A percentile compares a stretch with the other conserved stretches of the same genome.
These are phyloP conservation scores for Gadus chalcogrammus DNA, from an alignment of 2,113 vertebrate species.

Conservation along the genomic window DNA sequence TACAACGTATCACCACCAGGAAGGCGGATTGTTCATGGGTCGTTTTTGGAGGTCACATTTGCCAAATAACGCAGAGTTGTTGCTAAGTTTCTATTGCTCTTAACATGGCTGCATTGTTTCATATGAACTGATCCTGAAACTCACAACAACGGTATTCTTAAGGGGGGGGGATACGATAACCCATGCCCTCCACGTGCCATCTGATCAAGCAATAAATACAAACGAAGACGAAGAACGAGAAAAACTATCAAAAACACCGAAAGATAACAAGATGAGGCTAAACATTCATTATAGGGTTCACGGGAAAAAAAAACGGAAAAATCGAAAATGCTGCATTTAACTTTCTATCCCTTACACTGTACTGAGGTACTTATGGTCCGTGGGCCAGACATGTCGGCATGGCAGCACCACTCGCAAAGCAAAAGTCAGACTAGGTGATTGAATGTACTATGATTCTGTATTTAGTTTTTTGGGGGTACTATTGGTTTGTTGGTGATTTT, in stretches of 20 bases:
- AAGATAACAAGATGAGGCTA: slow-evolving; percentile 38
- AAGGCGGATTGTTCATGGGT: slow-evolving; percentile 47
- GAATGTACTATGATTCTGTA: slow-evolving; percentile 57
- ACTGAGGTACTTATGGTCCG: slow-evolving; percentile 38
- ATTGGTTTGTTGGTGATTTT: slow-evolving; percentile 44
- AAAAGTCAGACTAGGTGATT: slow-evolving; percentile 49
- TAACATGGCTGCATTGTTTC: slow-evolving; percentile 34
- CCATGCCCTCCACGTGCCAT: slow-evolving; percentile 69
- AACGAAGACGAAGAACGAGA: slow-evolving; percentile 30
- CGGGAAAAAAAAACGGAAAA: slow-evolving; percentile 24
- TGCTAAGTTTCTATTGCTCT: slow-evolving; percentile 53
- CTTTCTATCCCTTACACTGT: slow-evolving; percentile 52
- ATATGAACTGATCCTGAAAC: slow-evolving; percentile 20
- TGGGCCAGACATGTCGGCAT: slow-evolving; percentile 43
- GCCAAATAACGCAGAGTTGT: slow-evolving; percentile 62
- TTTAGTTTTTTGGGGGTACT: slow-evolving; percentile 51
- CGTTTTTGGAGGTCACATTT: slow-evolving; percentile 57
- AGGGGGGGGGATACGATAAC: slow-evolving; percentile 16
- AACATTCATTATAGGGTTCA: slow-evolving; percentile 34
- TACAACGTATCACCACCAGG: too few relatives aligned
- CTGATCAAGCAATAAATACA: slow-evolving; percentile 76
- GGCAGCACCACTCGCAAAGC: slow-evolving; percentile 44
- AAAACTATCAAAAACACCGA: slow-evolving; percentile 21
- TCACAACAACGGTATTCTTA: slow-evolving; percentile 43
- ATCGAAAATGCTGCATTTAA: slow-evolving; percentile 66